Conservation (phyloP, 37 sponge, comb jelly and placozoan genomes). For the Geodia barretti region DNA sequence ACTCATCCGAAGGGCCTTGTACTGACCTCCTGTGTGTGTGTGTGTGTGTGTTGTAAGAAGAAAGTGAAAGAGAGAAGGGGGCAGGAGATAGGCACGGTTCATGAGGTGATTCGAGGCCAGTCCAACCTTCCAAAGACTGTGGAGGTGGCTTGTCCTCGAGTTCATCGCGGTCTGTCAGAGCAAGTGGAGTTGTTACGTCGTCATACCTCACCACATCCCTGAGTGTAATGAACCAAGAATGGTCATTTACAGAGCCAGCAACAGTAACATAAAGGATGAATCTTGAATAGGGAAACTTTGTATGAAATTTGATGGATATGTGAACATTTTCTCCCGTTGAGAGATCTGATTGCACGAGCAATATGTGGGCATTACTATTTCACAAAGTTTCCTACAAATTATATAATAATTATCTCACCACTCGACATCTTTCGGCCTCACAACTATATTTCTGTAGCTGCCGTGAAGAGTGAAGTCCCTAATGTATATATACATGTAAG, state of each 20-base stretch:
- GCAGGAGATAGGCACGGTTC: too few species aligned
- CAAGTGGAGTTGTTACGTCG: conserved; percentile 66
- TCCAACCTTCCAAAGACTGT: conserved; percentile 15
- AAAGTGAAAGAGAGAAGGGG: not conserved
- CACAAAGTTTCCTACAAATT: too few species aligned
- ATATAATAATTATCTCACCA: too few species aligned
- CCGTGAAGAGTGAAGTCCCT: conserved; percentile 82
- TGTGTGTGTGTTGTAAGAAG: too few species aligned
- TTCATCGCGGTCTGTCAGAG: conserved; percentile 63
- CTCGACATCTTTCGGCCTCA: conserved; percentile 60
- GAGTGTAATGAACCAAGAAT: not conserved
- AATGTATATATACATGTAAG: too few species aligned
- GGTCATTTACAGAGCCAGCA: not conserved
- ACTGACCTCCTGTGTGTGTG: conserved; percentile 38
- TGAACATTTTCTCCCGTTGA: too few species aligned
- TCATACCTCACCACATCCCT: conserved; percentile 60
- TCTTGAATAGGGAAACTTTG: too few species aligned
- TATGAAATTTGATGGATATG: too few species aligned
- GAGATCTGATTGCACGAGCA: too few species aligned
- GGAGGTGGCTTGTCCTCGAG: conserved; percentile 34
- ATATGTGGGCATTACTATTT: too few species aligned
- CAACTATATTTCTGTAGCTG: conserved; percentile 61
- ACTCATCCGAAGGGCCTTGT: conserved; percentile 59
- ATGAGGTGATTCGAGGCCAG: too few species aligned
- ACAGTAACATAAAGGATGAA: not conserved